A percentile compares a stretch with the other conserved stretches of the same genome.
Conservation (phyloP, 2,113 vertebrate genomes). For the Lepidothrix coronata region DNA sequence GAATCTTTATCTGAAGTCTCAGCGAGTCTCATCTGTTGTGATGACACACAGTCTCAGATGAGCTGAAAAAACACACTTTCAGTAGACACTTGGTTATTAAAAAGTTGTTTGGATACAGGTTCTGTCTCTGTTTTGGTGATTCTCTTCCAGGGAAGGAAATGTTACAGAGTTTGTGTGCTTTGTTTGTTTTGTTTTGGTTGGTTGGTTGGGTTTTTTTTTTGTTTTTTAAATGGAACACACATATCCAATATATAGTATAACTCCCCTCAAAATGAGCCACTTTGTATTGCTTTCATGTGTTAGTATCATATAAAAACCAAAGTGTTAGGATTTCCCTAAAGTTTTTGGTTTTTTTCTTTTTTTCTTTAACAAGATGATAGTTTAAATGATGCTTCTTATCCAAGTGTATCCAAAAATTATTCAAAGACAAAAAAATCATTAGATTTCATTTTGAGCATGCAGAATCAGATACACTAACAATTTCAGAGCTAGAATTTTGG, state of each 20-base stretch:
- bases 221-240: not conserved
- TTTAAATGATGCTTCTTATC: not conserved
- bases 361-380: not conserved
- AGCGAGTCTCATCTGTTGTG: not conserved
- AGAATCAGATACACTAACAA: not conserved
- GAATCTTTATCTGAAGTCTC: not conserved
- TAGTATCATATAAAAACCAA: not conserved
- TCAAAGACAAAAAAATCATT: not conserved
- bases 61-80: not conserved
- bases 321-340: not conserved
- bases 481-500: not conserved
- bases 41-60: not conserved
- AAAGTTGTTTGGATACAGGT: not conserved
- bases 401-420: not conserved
- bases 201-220: no score
- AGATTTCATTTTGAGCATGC: not conserved
- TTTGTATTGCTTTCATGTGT: not conserved
- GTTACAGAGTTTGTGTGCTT: not conserved
- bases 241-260: not conserved
- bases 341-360: not conserved
- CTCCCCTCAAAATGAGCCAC: not conserved
- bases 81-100: not conserved
- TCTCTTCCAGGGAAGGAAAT: not conserved
- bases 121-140: not conserved
- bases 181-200: not conserved